Conservation (phyloP, 2,888 invertebrate genomes). For the Ormyrus labotus region DNA sequence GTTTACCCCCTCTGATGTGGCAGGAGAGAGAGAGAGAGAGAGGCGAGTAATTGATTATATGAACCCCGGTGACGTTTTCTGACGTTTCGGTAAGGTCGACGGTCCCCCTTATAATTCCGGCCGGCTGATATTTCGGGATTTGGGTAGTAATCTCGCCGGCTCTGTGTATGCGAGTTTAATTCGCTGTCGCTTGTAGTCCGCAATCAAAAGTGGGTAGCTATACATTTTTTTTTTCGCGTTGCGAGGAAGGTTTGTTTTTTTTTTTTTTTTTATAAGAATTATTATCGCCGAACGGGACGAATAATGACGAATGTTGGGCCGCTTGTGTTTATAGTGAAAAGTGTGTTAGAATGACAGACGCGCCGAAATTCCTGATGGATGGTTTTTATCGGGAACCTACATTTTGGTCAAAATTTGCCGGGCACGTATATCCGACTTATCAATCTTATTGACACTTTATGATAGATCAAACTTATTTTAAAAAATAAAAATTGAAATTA, state of each 20-base stretch:
- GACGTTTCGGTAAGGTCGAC: slow-evolving; percentile 74
- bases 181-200: neutral
- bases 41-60: slow-evolving; percentile 39
- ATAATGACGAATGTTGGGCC: too few relatives aligned
- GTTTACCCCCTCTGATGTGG: neutral
- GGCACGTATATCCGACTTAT: too few relatives aligned
- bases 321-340: too few relatives aligned
- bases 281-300: too few relatives aligned
- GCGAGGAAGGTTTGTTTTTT: neutral
- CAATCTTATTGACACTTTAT: too few relatives aligned
- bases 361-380: too few relatives aligned
- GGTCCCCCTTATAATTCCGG: slow-evolving; percentile 4
- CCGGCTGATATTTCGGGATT: slow-evolving; percentile 40
- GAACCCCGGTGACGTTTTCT: slow-evolving; percentile 69
- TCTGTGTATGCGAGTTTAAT: slow-evolving; percentile 21
- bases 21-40: too few relatives aligned
- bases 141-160: slow-evolving; percentile 19
- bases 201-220: neutral
- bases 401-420: too few relatives aligned
- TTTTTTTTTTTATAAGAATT: neutral
- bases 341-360: too few relatives aligned
- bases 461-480: too few relatives aligned
- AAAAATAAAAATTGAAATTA: too few relatives aligned
- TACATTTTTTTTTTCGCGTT: neutral
- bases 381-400: too few relatives aligned